These are phyloP conservation scores for Neopipo cinnamomea DNA, from an alignment of 2,113 vertebrate species.

Conservation along the genomic window DNA sequence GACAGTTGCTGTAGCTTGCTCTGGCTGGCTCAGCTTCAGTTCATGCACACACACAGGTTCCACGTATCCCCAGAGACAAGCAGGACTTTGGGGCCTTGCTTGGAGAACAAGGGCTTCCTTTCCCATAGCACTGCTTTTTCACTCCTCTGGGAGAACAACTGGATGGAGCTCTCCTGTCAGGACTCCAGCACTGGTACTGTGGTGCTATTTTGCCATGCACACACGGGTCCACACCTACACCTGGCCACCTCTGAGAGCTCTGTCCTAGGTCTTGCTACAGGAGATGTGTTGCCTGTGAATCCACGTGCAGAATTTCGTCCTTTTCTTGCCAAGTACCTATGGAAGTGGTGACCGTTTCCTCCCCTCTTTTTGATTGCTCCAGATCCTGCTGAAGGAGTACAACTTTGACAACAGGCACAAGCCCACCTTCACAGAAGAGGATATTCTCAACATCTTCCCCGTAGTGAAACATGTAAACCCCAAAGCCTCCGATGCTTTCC, in stretches of 20 bases:
- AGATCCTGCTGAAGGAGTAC: slow-evolving; percentile 97
- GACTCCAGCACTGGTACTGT: background rate
- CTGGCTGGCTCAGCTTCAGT: background rate
- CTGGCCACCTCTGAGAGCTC: background rate
- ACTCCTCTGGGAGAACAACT: background rate
- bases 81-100: background rate
- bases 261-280: background rate
- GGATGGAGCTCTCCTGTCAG: background rate
- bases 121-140: background rate
- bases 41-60: fast-evolving
- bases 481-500: slow-evolving; percentile 97
- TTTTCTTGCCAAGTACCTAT: background rate
- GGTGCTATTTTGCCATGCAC: fast-evolving
- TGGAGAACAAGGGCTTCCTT: background rate
- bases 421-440: slow-evolving; percentile 95
- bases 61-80: background rate
- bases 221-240: fast-evolving
- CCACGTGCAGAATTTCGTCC: background rate
- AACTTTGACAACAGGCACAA: slow-evolving; percentile 97
- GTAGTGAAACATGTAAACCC: slow-evolving; percentile 98
- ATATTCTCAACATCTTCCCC: slow-evolving; percentile 97
- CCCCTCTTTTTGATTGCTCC: background rate
- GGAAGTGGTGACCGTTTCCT: background rate
- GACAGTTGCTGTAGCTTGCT: background rate
- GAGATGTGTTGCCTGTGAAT: background rate